A percentile compares a stretch with the other conserved stretches of the same genome.
phyloP scores from a whole-genome alignment of 2,888 invertebrate species.

The Eupithecia subfuscata region DNA sequence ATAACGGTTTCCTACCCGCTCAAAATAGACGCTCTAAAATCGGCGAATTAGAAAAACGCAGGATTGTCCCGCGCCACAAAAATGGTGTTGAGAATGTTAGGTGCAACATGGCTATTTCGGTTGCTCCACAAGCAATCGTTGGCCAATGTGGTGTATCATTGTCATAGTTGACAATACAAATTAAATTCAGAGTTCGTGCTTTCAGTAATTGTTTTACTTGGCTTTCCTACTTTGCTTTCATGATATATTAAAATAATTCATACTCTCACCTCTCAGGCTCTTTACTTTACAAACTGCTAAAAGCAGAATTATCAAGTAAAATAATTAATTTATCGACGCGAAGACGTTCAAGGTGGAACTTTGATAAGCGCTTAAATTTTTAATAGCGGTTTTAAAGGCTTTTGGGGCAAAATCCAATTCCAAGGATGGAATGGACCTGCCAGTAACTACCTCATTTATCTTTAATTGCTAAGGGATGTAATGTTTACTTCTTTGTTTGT shows the following conservation, averaged over 20 bases:
- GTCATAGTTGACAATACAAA: background rate
- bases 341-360: conserved; percentile 28
- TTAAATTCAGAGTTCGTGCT: background rate
- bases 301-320: conserved; percentile 17
- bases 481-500: conserved; percentile 29
- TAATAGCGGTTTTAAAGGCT: conserved; percentile 19
- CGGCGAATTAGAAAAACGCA: no score
- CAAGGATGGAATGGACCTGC: conserved; percentile 8
- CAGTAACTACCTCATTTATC: conserved; percentile 27
- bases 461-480: conserved; percentile 31
- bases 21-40: no score
- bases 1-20: background rate
- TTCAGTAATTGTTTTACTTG: background rate
- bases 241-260: background rate
- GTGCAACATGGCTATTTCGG: no score
- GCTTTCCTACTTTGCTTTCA: background rate
- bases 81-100: no score
- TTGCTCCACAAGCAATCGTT: no score
- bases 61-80: no score
- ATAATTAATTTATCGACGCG: conserved; percentile 29
- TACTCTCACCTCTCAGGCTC: background rate
- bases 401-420: conserved; percentile 28
- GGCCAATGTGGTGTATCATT: no score
- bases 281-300: conserved; percentile 13
- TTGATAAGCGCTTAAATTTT: conserved; percentile 25